These are phyloP conservation scores for Matsumyia berberina DNA, from an alignment of 2,888 invertebrate species.

Conservation along the genomic window DNA sequence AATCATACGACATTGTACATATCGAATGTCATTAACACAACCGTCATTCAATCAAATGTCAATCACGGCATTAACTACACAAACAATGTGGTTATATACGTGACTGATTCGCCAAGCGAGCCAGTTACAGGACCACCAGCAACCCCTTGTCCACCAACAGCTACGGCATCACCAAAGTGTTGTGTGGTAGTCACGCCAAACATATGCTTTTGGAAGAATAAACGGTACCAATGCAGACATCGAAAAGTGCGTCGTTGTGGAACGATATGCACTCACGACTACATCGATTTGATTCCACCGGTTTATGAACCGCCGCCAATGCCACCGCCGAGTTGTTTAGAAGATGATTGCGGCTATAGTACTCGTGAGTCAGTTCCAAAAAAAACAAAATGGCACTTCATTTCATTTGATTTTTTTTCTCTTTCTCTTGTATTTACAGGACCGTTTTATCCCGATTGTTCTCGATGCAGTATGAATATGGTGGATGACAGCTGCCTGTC, in stretches of 20 bases:
- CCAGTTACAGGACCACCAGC: conserved; percentile 52
- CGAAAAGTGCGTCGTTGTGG: conserved; percentile 79
- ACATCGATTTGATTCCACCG: conserved; percentile 78
- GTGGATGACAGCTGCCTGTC: conserved; percentile 74
- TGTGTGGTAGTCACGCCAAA: conserved; percentile 80
- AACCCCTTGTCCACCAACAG: conserved; percentile 17
- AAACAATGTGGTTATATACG: conserved; percentile 78
- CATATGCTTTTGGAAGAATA: conserved; percentile 73
- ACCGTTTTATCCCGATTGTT: conserved; percentile 79
- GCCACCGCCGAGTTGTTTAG: conserved; percentile 61
- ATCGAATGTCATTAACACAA: conserved; percentile 68
- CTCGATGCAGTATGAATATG: conserved; percentile 78
- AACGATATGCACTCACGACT: conserved; percentile 78
- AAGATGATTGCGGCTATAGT: conserved; percentile 68
- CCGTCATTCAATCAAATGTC: conserved; percentile 59
- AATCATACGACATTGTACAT: conserved; percentile 61
- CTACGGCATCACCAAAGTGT: conserved; percentile 72
- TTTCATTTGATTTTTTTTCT: no score
- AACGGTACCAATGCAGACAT: conserved; percentile 79
- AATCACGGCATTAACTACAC: conserved; percentile 77
- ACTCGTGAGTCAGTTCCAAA: conserved; percentile 3
- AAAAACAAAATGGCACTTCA: no score
- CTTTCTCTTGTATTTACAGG: conserved; percentile 59
- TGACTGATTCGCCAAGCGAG: conserved; percentile 42
- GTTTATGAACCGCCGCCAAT: conserved; percentile 13